A percentile compares a stretch with the other conserved stretches of the same genome.
These are phyloP conservation scores for Metacarcinus magister DNA, from an alignment of 2,888 invertebrate genomes.

Conservation along the genomic window DNA sequence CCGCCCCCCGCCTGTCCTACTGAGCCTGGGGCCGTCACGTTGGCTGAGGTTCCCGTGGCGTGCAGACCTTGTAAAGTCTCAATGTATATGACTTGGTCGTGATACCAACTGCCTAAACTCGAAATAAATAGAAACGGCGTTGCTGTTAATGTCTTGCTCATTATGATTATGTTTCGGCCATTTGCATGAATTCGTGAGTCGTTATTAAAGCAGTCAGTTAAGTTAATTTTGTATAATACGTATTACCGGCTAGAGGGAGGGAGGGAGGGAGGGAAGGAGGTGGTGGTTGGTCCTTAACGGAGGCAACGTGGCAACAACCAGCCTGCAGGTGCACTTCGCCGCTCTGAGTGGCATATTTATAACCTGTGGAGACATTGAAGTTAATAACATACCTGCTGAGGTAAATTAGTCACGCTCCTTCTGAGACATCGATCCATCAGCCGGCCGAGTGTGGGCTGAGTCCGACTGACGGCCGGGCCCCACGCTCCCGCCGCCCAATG, in stretches of 20 bases:
- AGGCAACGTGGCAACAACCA: background rate
- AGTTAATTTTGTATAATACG: background rate
- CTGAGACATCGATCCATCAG: constrained; percentile 48
- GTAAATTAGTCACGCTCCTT: constrained; percentile 41
- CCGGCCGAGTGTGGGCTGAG: constrained; percentile 6
- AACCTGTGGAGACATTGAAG: background rate
- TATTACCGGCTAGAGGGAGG: background rate
- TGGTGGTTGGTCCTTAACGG: background rate
- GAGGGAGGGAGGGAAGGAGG: background rate
- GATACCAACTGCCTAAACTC: background rate
- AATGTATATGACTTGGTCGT: background rate
- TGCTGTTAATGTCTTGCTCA: background rate
- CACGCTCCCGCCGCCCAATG: background rate
- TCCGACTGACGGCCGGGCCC: background rate
- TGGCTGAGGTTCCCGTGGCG: background rate
- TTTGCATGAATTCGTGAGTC: constrained; percentile 1
- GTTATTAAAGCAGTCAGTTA: background rate
- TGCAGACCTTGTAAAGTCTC: background rate
- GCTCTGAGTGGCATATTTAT: background rate
- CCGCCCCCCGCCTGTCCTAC: background rate
- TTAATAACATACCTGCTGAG: constrained; percentile 33
- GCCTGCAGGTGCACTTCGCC: background rate
- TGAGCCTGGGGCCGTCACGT: background rate
- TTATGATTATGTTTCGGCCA: background rate
- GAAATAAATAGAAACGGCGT: background rate